A percentile compares a stretch with the other conserved stretches of the same genome.
These are phyloP conservation scores for Cariama cristata DNA, from an alignment of 2,113 vertebrate genomes.

Conservation along the genomic window DNA sequence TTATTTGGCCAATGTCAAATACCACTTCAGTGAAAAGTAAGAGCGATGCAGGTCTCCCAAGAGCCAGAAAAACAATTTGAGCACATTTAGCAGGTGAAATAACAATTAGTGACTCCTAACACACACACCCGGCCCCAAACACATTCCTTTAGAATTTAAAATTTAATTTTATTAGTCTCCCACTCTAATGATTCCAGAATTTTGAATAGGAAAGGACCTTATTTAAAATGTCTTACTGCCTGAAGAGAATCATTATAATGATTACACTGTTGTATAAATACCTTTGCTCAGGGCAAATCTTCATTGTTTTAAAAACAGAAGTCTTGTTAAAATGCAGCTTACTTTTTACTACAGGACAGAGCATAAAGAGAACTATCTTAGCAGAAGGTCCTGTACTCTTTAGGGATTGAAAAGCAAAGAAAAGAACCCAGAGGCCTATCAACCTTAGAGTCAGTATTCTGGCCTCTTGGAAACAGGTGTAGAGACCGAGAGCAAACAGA, in stretches of 20 bases:
- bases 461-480: neutral
- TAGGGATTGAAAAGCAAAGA: neutral
- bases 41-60: neutral
- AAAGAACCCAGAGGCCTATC: neutral
- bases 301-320: conserved; percentile 6
- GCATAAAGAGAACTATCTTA: neutral
- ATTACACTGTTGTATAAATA: neutral
- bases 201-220: neutral
- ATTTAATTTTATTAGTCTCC: neutral
- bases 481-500: neutral
- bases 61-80: neutral
- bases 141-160: neutral
- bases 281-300: neutral
- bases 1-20: neutral
- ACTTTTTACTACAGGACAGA: neutral
- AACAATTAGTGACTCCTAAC: neutral
- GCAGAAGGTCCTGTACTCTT: neutral
- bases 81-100: neutral
- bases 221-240: neutral
- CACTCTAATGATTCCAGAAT: neutral
- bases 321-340: neutral
- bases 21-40: neutral
- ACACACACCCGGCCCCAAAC: neutral
- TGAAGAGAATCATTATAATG: neutral
- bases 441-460: neutral